Evolutionary conservation across 2,888 invertebrate genomes (phyloP).

Genomic region (Xiphydria camelus): DNA sequence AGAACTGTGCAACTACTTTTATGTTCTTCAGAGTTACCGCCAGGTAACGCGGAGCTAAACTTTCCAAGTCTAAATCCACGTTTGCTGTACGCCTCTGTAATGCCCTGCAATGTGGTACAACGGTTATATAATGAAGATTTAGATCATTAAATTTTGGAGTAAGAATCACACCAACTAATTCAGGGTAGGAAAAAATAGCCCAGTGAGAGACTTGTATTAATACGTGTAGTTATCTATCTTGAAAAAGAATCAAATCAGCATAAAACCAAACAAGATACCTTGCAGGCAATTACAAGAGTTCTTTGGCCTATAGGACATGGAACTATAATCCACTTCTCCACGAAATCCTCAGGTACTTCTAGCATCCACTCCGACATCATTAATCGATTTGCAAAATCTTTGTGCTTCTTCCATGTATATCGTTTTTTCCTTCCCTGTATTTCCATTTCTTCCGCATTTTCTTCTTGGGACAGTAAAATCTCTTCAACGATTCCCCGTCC

Average conservation of each 20-base stretch:
- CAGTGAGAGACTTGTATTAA: neutral
- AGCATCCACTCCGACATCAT: constrained; percentile 95
- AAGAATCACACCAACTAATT: neutral
- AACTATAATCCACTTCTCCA: constrained; percentile 72
- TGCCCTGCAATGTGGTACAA: constrained; percentile 62
- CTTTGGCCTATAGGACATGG: constrained; percentile 85
- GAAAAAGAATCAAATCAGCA: neutral
- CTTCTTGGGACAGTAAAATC: constrained; percentile 33
- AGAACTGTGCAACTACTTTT: constrained; percentile 68
- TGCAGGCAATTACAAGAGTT: constrained; percentile 76
- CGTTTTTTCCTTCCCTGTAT: constrained; percentile 27
- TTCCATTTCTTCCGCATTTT: constrained; percentile 31
- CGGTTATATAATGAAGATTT: neutral
- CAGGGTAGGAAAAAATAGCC: neutral
- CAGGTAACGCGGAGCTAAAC: constrained; percentile 69
- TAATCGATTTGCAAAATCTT: constrained; percentile 61
- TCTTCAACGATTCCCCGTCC: constrained; percentile 60
- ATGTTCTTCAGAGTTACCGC: constrained; percentile 62
- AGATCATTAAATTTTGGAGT: too few species aligned
- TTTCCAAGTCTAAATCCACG: constrained; percentile 58
- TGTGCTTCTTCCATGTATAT: constrained; percentile 27
- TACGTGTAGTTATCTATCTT: neutral
- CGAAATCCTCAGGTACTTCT: constrained; percentile 78
- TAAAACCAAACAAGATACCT: constrained; percentile 54
- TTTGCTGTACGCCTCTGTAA: constrained; percentile 72